Base-by-base conservation (phyloP, 2,888 invertebrate genomes). In the Parelbella ahira region DNA sequence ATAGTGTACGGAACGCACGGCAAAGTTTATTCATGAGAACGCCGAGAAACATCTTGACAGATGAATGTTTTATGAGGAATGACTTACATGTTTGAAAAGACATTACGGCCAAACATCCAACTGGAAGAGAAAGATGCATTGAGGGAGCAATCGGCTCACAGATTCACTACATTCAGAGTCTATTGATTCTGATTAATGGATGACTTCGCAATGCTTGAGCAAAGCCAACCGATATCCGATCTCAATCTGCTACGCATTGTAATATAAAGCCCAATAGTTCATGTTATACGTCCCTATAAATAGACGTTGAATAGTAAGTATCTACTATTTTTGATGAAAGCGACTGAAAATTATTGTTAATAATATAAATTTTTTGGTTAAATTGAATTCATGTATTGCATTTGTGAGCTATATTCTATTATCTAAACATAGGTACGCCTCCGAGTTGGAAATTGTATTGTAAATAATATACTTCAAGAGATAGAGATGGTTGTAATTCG, bases 111-210 rank as follows among this genome's bases (percentile, higher is more conserved):
- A 58, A 54, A 52, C 48, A 49, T 66, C 60, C 59, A 60, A 8
- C 24, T 13, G 60, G 70, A 77, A 73, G 70, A 70, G 73, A 29
- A 72, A n/a, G 73, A 76, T 76, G 65, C 64, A 68, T 68, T 72
- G 68, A 78, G 70, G 78, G 81, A 75, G 80, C 78, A 80, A 81
- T 84, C 78, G 72, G 78, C 75, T 78, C 68, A 81, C 81, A 79
- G 73, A 80, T 80, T 79, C 73, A 68, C 68, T 67, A 68, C 75
- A 75, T 73, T 72, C 78, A 66, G 65, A 71, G 69, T 72, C 72
- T 70, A 72, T 32, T 66, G 55, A 50, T 53, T 52, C 54, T 67
- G 41, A 41, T 27, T 84, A 82, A 83, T 83, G 72, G 83, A 84
- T 82, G 72, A 67, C 71, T 73, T 66, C 75, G 69, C 71, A 72